Base-by-base conservation (phyloP, 1,140 invertebrate species). In the Pararge aegeria region DNA sequence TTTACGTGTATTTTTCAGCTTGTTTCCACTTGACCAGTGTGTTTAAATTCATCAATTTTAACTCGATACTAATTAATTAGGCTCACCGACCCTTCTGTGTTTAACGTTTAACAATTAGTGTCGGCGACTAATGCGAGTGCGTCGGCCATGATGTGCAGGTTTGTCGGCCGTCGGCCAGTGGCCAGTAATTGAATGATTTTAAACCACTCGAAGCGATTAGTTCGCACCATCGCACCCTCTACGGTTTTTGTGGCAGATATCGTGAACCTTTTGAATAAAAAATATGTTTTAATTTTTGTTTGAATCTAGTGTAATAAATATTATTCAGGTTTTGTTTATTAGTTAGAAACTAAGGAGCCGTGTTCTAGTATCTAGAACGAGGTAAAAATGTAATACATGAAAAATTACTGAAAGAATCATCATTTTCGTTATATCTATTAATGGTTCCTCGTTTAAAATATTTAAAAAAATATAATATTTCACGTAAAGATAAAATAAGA, bases 161-260 rank as follows among this genome's bases (percentile, higher is more conserved):
- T 34, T 34, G 24, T 59, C 44, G 27, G 55, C 53, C 49, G 29
- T 34, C 50, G 29, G 29, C 18, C 30, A 24, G 56, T 67, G 38
- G 30, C 19, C 44, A 55, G 52, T 81, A 83, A 83, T 81, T 81
- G 73, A 73, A 78, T 77, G 69, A 73, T 80, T 81, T 81, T 80
- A 71, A 80, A 78, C 61, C 70, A 75, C 76, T 78, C 75, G 58
- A 44, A 74, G 66, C 69, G 78, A 81, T 83, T 83, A 83, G 75
- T 75, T 74, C 64, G 74, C 74, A 73, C 78, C 76, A 73, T 68
- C 66, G 62, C 64, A 66, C 71, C 68, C 68, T 65, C 48, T 34
- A 9, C 46, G 53, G 29, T 50, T 37, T 37, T 59, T 53, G 38
- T 55, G 34, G 10, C 71, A 78, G 70, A 55, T 49, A 37, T 61